Conservation (phyloP, 2,797 vertebrate species). For the Crocidura indochinensis region DNA sequence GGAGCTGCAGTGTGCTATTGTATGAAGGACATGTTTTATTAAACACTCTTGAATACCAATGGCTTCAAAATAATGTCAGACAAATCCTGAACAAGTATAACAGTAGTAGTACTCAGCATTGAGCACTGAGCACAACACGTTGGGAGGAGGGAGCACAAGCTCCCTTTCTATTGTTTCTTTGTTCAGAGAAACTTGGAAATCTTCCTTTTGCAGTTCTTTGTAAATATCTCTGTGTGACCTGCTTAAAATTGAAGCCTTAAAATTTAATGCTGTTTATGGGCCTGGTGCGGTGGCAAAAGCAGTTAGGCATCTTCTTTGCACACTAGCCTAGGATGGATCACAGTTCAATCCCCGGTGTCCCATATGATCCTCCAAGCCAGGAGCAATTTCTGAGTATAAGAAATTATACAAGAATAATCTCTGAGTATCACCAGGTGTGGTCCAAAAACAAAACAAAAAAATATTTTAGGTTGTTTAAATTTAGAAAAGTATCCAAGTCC, state of each 20-base stretch:
- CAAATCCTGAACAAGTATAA: background rate
- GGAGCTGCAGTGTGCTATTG: background rate
- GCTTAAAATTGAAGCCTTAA: too few species aligned
- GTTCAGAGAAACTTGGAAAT: background rate
- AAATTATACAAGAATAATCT: too few species aligned
- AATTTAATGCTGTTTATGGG: too few species aligned
- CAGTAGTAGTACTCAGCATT: background rate
- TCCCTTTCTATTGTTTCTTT: background rate
- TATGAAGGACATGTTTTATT: background rate
- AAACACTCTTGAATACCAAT: background rate
- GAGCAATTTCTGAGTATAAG: too few species aligned
- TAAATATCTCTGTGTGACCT: background rate
- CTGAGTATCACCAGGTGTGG: too few species aligned
- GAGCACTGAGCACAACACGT: background rate
- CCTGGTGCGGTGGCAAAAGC: too few species aligned
- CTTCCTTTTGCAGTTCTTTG: background rate
- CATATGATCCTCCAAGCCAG: too few species aligned
- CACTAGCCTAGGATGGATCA: too few species aligned
- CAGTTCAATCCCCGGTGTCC: too few species aligned
- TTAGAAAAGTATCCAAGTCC: background rate
- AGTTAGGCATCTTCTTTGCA: too few species aligned
- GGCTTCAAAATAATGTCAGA: constrained; percentile 8
- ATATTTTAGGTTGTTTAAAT: constrained; percentile 28
- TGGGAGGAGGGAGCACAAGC: background rate
- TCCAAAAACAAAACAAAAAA: too few species aligned